phyloP scores from a whole-genome alignment of 2,113 vertebrate species.

The Tragelaphus strepsiceros region DNA sequence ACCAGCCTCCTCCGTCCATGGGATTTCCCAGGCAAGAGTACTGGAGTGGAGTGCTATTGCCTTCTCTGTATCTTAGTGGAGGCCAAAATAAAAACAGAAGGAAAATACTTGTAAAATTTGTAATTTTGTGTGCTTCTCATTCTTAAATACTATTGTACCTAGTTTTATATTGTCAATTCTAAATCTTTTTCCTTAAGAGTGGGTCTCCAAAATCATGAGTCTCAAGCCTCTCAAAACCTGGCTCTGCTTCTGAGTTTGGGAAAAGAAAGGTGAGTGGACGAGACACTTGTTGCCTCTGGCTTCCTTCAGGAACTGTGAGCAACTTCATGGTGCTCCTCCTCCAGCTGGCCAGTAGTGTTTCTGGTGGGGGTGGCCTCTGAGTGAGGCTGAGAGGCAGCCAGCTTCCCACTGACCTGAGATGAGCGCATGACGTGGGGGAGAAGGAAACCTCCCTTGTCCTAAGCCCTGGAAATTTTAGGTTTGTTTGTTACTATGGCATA shows the following conservation, averaged over 20 bases:
- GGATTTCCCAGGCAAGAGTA: too few relatives aligned
- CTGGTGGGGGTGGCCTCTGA: background rate
- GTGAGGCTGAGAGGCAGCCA: background rate
- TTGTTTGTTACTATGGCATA: background rate
- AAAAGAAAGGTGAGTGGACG: background rate
- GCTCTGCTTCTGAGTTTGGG: background rate
- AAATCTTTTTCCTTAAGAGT: background rate
- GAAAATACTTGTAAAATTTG: background rate
- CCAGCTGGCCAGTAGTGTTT: background rate
- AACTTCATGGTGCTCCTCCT: background rate
- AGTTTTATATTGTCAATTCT: background rate
- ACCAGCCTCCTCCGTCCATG: too few relatives aligned
- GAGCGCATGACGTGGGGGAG: background rate
- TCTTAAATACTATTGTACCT: background rate
- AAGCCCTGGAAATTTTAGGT: background rate
- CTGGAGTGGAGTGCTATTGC: too few relatives aligned
- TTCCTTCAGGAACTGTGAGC: background rate
- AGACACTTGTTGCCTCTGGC: background rate
- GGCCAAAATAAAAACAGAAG: background rate
- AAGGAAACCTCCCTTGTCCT: background rate
- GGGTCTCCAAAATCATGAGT: background rate
- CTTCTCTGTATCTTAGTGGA: background rate
- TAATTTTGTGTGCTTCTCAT: background rate
- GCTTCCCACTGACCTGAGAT: background rate
- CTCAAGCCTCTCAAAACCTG: background rate